These are phyloP conservation scores for Anguilla megastoma DNA, from an alignment of 2,797 vertebrate genomes.

Conservation along the genomic window DNA sequence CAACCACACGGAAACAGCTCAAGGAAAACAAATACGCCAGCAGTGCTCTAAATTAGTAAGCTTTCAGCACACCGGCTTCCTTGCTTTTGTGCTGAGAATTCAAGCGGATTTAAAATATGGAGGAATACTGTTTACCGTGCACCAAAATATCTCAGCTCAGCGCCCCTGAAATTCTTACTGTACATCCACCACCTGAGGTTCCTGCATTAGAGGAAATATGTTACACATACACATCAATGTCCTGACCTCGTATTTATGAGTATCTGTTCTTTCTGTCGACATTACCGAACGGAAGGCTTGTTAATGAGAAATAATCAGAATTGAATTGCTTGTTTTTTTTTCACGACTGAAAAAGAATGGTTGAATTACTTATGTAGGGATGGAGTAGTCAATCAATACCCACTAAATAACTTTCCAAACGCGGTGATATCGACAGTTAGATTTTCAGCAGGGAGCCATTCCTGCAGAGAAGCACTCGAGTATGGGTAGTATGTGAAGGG, in stretches of 20 bases:
- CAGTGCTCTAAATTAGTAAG: background rate
- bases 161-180: background rate
- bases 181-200: background rate
- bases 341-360: constrained; percentile 59
- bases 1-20: background rate
- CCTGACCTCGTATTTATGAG: background rate
- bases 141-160: background rate
- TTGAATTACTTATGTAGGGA: constrained; percentile 43
- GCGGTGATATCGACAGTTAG: background rate
- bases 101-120: constrained; percentile 15
- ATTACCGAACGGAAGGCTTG: background rate
- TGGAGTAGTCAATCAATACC: constrained; percentile 23
- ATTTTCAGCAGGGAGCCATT: constrained; percentile 12
- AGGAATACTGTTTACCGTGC: background rate
- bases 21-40: background rate
- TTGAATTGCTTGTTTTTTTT: constrained; percentile 25
- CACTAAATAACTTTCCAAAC: constrained; percentile 1
- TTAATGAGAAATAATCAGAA: constrained; percentile 9
- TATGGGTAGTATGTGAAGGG: constrained; percentile 3
- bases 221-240: constrained; percentile 11
- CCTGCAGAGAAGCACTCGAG: background rate
- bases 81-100: background rate
- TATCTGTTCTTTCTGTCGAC: constrained; percentile 18
- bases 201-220: constrained; percentile 8
- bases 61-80: background rate